phyloP scores from a whole-genome alignment of 2,797 vertebrate species.

The Gadopsis bispinosus region DNA sequence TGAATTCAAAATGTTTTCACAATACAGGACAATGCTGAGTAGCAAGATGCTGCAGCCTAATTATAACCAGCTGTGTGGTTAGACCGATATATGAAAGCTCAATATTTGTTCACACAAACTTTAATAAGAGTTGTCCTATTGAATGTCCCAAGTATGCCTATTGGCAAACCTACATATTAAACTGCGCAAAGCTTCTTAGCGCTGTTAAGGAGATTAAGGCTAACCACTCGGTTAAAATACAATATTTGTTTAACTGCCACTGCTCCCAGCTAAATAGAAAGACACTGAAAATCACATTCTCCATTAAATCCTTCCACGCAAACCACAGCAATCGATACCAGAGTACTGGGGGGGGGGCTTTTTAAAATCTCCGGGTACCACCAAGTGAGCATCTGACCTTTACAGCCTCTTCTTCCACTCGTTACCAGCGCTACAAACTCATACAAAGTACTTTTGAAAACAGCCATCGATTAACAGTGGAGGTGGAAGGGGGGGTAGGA shows the following conservation, averaged over 20 bases:
- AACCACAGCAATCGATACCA: conserved; percentile 70
- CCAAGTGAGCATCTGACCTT: conserved; percentile 75
- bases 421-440: conserved; percentile 56
- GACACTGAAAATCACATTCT: conserved; percentile 46
- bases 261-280: conserved; percentile 44
- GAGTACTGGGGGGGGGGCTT: conserved; percentile 42
- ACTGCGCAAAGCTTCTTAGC: conserved; percentile 45
- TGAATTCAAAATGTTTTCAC: conserved; percentile 47
- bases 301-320: conserved; percentile 56
- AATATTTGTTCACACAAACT: conserved; percentile 51
- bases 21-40: conserved; percentile 32
- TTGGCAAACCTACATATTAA: conserved; percentile 37
- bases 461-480: conserved; percentile 76
- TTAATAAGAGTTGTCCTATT: conserved; percentile 46
- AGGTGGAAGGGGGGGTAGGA: conserved; percentile 32
- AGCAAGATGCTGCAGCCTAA: conserved; percentile 36
- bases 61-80: conserved; percentile 61
- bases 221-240: conserved; percentile 55
- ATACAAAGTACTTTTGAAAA: conserved; percentile 72
- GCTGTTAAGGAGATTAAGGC: conserved; percentile 53
- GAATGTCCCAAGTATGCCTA: conserved; percentile 38
- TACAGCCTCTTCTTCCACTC: conserved; percentile 59
- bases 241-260: conserved; percentile 59
- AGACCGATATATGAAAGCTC: conserved; percentile 49
- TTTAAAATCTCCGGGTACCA: conserved; percentile 59